phyloP scores from a whole-genome alignment of 2,888 invertebrate genomes.

The Tinea semifulvella region DNA sequence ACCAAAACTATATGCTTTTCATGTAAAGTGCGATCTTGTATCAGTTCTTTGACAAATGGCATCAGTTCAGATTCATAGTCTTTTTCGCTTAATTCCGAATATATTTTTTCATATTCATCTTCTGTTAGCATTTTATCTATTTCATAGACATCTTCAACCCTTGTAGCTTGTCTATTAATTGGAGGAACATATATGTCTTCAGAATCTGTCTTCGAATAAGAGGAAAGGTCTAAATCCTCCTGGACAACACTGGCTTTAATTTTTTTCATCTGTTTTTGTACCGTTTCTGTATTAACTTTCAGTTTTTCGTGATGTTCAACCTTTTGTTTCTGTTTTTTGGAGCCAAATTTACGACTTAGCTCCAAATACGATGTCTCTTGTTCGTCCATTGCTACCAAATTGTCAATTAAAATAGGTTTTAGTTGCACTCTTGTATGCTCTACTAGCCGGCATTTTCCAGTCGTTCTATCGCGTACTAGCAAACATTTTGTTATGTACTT shows the following conservation, averaged over 20 bases:
- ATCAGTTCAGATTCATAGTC: conserved; percentile 30
- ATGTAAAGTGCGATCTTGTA: conserved; percentile 24
- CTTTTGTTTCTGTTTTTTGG: conserved; percentile 66
- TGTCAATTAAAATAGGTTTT: conserved; percentile 31
- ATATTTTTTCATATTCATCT: conserved; percentile 41
- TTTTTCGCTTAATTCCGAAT: conserved; percentile 33
- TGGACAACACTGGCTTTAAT: conserved; percentile 45
- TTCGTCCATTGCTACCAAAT: conserved; percentile 24
- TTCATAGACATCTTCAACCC: conserved; percentile 52
- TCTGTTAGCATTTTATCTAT: conserved; percentile 46
- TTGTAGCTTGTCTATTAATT: conserved; percentile 54
- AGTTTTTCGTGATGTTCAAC: conserved; percentile 70
- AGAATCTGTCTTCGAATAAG: conserved; percentile 36
- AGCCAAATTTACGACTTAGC: conserved; percentile 71
- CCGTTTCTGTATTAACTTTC: conserved; percentile 64
- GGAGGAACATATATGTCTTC: conserved; percentile 57
- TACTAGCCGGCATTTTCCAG: conserved; percentile 44
- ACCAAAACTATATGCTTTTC: conserved; percentile 31
- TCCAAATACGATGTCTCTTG: conserved; percentile 40
- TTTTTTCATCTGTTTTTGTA: conserved; percentile 65
- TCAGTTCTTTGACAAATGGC: conserved; percentile 30
- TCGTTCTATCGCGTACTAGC: conserved; percentile 36
- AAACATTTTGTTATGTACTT: conserved; percentile 37
- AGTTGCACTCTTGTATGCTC: conserved; percentile 31
- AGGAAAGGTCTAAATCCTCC: conserved; percentile 40